Evolutionary conservation across 2,797 vertebrate species (phyloP), one percentile per base, ranked within the genome.

Genomic region (Cuculus canorus): DNA sequence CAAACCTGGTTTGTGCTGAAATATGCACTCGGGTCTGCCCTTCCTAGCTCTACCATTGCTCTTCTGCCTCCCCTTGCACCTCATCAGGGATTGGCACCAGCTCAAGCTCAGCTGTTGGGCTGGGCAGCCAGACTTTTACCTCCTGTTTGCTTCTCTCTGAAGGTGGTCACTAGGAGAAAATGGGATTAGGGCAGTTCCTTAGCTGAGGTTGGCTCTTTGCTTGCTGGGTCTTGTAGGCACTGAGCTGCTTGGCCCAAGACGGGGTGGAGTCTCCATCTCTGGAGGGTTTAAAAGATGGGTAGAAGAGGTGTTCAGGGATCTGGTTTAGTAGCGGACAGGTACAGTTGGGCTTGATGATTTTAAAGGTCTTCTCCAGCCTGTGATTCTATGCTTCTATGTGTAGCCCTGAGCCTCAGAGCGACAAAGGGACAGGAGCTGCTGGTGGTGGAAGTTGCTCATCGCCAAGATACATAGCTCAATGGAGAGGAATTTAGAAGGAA

Each of bases 361-460:
- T 39, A 39, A 39, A 39, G 39, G 39, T 39, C 39, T 39, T 39
- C 39, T 39, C 39, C 39, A 39, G 13, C 39, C 39, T 39, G 39
- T 39, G 39, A 39, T 39, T 39, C 39, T 39, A 1, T 1, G 7
- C 5, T 39, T 39, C 39, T 39, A 1, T 1, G 7, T 5, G 37
- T 28, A 14, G 61, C 61, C 37, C 13, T 0, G 10, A 47, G 50
- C 7, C 14, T 30, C 0, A 4, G 32, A 37, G 60, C 56, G 47
- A 45, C 70, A 66, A 69, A 14, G 52, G 30, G 35, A 13, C 41
- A 47, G 73, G 37, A 76, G 21, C 27, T 88, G 57, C 77, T 81
- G 59, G 28, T 6, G 6, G 25, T 79, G 35, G 45, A 72, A n/a
- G 33, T 28, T 63, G 19, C 43, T 54, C 64, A 13, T 65, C 21